phyloP scores from a whole-genome alignment of 2,888 invertebrate genomes.

The Zootermopsis nevadensis region DNA sequence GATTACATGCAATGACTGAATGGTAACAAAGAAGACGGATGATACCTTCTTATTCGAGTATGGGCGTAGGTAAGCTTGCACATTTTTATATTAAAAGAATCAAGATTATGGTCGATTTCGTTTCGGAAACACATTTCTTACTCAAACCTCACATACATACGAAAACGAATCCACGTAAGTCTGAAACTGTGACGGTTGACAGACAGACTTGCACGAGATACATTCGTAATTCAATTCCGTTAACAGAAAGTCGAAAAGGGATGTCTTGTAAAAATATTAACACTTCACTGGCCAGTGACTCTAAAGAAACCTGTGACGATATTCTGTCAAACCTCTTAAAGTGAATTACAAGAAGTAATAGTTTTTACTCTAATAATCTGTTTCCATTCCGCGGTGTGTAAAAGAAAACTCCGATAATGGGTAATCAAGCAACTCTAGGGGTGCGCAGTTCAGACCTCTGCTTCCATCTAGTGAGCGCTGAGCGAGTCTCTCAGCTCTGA shows the following conservation, averaged over 20 bases:
- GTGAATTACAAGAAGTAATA: neutral
- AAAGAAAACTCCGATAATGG: neutral
- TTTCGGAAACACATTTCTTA: no score
- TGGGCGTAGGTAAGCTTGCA: conserved; percentile 46
- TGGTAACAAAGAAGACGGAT: conserved; percentile 30
- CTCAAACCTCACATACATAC: no score
- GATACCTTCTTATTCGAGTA: conserved; percentile 45
- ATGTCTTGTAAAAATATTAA: neutral
- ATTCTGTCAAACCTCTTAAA: neutral
- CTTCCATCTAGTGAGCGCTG: conserved; percentile 35
- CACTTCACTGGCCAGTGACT: neutral
- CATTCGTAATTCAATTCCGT: no score
- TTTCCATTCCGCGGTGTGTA: neutral
- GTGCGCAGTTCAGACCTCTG: conserved; percentile 20
- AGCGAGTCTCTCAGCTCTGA: neutral
- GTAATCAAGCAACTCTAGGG: neutral
- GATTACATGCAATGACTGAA: neutral
- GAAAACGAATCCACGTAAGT: no score
- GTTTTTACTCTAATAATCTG: neutral
- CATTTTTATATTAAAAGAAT: no score
- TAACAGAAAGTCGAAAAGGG: no score
- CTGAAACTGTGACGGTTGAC: no score
- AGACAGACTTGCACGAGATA: no score
- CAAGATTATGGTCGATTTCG: no score
- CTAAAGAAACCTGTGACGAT: neutral